Base-by-base conservation (phyloP, 2,113 vertebrate genomes). In the Carassius carassius region DNA sequence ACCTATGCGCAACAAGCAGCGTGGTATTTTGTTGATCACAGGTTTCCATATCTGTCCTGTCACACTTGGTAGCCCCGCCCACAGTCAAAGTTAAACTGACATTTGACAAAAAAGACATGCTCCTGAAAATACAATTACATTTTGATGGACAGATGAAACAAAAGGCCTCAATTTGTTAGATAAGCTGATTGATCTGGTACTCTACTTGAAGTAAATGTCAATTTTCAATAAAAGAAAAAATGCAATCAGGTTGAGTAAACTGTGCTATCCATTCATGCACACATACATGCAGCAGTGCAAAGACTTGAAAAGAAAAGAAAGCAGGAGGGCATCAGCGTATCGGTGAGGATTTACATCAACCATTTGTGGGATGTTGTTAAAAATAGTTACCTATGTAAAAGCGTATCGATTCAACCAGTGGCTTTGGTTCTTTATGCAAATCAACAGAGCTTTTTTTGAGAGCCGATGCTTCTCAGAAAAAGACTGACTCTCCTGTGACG, bases 401-500 rank as follows among this genome's bases (percentile, higher is more conserved):
- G 49, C 37, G 37, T 1, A 41, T 3, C 25, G 8, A 29, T 35
- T 56, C 17, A 56, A 56, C 75, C 75, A 77, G 51, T 9, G 47
- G 56, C 25, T 56, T 77, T 35, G 49, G 17, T 56, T 58, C 51
- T n/a, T 17, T 14, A 78, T 78, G 51, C 51, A 77, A 77, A 58
- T 77, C 17, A 77, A 21, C 11, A 0, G 51, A 21, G 17, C 4
- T 41, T 73, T 19, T 73, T 44, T 44, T 72, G 11, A 21, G 44
- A 19, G 32, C 51, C 51, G 75, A 54, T 78, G 19, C 19, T 78
- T 35, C 51, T 78, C 29, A 78, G 75, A 77, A 29, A 77, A 60
- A 78, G 1, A n/a, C 19, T n/a, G 32, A 58, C 51, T 35, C 41
- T 44, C 41, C 41, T 2, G 2, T 1, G 41, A 44, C 41, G 7